A percentile compares a stretch with the other conserved stretches of the same genome.
These are phyloP conservation scores for Pluvialis apricaria DNA, from an alignment of 2,113 vertebrate species.

Conservation along the genomic window DNA sequence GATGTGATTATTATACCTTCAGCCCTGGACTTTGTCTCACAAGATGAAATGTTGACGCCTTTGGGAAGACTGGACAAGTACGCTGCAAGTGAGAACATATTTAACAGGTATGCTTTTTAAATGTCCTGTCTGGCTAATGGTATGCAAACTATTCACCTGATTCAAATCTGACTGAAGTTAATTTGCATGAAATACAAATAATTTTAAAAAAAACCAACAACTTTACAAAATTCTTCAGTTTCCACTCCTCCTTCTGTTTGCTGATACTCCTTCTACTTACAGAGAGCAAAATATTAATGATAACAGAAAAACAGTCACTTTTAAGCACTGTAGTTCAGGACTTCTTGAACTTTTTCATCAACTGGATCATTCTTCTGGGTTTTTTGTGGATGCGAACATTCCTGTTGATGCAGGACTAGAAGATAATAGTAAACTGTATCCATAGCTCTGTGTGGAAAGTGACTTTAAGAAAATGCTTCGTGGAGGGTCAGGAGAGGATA, in stretches of 20 bases:
- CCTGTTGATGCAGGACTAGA: background rate
- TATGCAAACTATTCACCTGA: background rate
- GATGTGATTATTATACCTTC: slow-evolving; percentile 91
- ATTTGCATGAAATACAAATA: background rate
- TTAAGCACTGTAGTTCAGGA: background rate
- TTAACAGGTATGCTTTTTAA: slow-evolving; percentile 81
- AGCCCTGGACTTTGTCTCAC: slow-evolving; percentile 92
- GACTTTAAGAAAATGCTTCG: background rate
- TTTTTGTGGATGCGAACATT: background rate
- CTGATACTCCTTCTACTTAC: background rate
- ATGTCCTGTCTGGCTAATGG: background rate
- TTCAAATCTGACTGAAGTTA: background rate
- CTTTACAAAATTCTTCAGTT: background rate
- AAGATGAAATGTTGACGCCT: slow-evolving; percentile 94
- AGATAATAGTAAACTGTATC: background rate
- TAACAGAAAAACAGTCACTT: background rate
- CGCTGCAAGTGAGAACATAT: slow-evolving; percentile 89
- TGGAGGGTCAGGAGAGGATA: background rate
- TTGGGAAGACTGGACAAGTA: slow-evolving; percentile 92
- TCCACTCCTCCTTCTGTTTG: background rate
- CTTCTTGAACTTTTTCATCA: background rate
- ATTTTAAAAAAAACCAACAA: background rate
- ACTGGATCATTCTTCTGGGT: background rate
- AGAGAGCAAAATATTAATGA: background rate
- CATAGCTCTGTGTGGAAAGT: background rate